These are phyloP conservation scores for Pseudoatta argentina DNA, from an alignment of 1,140 invertebrate genomes.

Conservation along the genomic window DNA sequence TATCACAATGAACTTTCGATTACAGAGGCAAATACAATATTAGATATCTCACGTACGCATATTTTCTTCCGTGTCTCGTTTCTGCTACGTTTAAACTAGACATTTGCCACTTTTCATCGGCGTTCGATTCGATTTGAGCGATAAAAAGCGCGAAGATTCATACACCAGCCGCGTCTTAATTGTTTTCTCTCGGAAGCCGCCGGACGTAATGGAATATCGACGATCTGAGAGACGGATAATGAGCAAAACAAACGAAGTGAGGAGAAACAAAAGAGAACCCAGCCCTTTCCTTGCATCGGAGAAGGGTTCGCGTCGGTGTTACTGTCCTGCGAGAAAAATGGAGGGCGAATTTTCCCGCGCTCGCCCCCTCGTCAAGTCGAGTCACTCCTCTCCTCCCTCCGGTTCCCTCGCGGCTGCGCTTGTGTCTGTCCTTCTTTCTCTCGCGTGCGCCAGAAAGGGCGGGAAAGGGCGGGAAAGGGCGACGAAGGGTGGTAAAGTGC, in stretches of 20 bases:
- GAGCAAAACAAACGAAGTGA: conserved; percentile 70
- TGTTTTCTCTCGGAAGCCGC: conserved; percentile 62
- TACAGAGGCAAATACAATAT: neutral
- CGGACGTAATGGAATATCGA: conserved; percentile 70
- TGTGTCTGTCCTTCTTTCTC: neutral
- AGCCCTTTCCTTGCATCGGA: conserved; percentile 60
- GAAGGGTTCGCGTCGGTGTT: conserved; percentile 67
- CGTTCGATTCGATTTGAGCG: conserved; percentile 14
- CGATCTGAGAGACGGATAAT: conserved; percentile 62
- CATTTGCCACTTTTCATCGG: conserved; percentile 11
- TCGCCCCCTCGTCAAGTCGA: conserved; percentile 43
- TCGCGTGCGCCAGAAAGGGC: conserved; percentile 66
- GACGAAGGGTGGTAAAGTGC: conserved; percentile 59
- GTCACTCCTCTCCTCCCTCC: neutral
- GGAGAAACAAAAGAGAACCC: conserved; percentile 55
- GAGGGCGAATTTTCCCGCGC: conserved; percentile 77
- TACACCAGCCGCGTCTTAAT: conserved; percentile 59
- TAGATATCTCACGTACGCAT: neutral
- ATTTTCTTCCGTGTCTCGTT: neutral
- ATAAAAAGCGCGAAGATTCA: conserved; percentile 59
- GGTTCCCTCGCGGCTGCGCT: conserved; percentile 4
- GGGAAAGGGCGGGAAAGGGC: conserved; percentile 73
- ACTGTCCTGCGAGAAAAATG: conserved; percentile 75
- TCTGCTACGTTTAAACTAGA: neutral
- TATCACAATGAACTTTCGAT: neutral